These are phyloP conservation scores for Heterohyrax brucei DNA, from an alignment of 2,797 vertebrate genomes.

Conservation along the genomic window DNA sequence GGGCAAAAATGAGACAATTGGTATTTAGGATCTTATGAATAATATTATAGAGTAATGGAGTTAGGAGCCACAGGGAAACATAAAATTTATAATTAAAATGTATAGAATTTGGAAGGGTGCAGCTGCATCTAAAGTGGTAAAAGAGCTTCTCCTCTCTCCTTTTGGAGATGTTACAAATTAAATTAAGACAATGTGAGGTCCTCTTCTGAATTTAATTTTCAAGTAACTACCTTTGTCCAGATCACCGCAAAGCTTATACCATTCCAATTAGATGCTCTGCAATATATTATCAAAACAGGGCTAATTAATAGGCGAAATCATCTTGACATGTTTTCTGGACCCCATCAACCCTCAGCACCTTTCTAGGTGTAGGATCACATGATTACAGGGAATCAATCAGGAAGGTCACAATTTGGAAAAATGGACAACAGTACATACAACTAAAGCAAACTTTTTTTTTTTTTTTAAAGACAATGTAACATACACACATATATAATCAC, in stretches of 20 bases:
- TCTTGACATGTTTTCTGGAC: background rate
- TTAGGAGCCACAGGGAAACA: background rate
- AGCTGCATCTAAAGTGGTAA: background rate
- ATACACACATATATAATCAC: background rate
- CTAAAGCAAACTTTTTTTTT: background rate
- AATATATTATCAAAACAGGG: background rate
- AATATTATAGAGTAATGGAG: background rate
- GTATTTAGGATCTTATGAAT: background rate
- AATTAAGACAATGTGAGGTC: background rate
- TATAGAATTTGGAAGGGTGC: background rate
- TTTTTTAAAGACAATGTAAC: background rate
- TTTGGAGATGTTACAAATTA: background rate
- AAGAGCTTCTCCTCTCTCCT: background rate
- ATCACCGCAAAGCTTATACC: background rate
- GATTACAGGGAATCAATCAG: too few relatives aligned
- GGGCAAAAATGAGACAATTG: background rate
- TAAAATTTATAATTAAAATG: background rate
- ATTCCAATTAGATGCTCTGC: background rate
- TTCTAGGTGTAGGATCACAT: background rate
- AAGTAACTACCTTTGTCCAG: constrained; percentile 11
- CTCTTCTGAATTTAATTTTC: constrained; percentile 27
- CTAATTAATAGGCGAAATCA: background rate
- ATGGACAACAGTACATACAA: background rate
- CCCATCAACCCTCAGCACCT: too few relatives aligned
- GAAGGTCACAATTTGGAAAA: background rate